Base-by-base conservation (phyloP, 1,140 invertebrate genomes). In the Monomorium pharaonis region DNA sequence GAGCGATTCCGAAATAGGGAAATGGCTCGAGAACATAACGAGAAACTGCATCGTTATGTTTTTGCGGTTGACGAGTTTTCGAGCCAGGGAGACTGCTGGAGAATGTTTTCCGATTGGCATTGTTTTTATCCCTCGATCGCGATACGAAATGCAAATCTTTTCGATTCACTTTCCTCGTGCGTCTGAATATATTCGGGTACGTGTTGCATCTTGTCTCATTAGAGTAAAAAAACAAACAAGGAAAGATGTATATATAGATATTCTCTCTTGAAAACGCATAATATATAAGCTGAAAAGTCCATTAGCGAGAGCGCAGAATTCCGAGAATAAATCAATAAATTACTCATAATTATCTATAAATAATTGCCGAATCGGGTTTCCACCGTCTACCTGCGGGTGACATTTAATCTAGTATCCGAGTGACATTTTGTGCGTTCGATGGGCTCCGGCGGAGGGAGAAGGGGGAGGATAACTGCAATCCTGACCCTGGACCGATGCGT, bases 401-500 rank as follows among this genome's bases (percentile, higher is more conserved):
- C 62, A 33, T 78, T 49, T 67, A 67, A 81, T 58, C 65, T 54
- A 72, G 18, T 18, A 30, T 72, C 9, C 51, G 42, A 56, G 30
- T 56, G 65, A 81, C 49, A 60, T 83, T 33, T 72, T 33, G 33
- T 30, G 62, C 37, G 37, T 44, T 27, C 37, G 33, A 51, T 5
- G 16, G 16, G 12, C 18, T 56, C 30, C 1, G 49, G 37, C 9
- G 44, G 44, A 49, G 60, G 60, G 16, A n/a, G 0, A 5, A 2
- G 9, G 60, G 33, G 27, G 67, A n/a, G 67, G 51, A 21, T 0
- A 16, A 21, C 24, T 21, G 49, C 49, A 69, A 58, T 81, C 33
- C 77, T 70, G 78, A 74, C 37, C 65, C 47, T 70, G 77, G 51
- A 49, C 67, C 16, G n/a, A 47, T 58, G 42, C 42, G 78, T 27